phyloP scores from a whole-genome alignment of 2,888 invertebrate species.

The Dynastes tityus region DNA sequence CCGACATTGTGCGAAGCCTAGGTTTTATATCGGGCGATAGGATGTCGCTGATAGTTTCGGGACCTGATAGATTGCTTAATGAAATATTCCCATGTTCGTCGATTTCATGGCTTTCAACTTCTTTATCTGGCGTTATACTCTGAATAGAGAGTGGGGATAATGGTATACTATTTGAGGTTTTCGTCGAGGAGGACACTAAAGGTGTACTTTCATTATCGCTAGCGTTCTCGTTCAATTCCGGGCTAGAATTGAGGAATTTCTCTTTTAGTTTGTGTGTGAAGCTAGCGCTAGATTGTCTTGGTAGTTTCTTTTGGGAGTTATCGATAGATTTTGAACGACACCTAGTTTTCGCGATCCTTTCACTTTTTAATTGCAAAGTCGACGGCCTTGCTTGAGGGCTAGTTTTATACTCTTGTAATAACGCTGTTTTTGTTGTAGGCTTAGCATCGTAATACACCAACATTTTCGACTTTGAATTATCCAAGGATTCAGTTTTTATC shows the following conservation, averaged over 20 bases:
- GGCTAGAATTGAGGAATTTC: slow-evolving; percentile 67
- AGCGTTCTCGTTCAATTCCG: slow-evolving; percentile 61
- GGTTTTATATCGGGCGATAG: slow-evolving; percentile 36
- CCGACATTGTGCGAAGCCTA: slow-evolving; percentile 62
- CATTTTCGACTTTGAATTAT: slow-evolving; percentile 42
- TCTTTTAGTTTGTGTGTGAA: slow-evolving; percentile 66
- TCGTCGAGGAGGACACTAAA: slow-evolving; percentile 67
- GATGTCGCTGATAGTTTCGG: slow-evolving; percentile 21
- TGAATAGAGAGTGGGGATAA: slow-evolving; percentile 57
- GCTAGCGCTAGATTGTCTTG: slow-evolving; percentile 62
- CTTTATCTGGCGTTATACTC: slow-evolving; percentile 47
- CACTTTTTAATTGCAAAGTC: slow-evolving; percentile 62
- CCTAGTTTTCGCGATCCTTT: slow-evolving; percentile 59
- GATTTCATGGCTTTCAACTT: slow-evolving; percentile 58
- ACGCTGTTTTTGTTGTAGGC: slow-evolving; percentile 55
- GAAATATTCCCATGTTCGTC: slow-evolving; percentile 45
- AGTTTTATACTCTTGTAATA: slow-evolving; percentile 59
- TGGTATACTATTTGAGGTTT: slow-evolving; percentile 62
- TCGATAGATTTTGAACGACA: slow-evolving; percentile 67
- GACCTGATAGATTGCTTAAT: slow-evolving; percentile 33
- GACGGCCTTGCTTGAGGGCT: slow-evolving; percentile 61
- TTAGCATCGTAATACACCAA: slow-evolving; percentile 56
- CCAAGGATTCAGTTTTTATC: slow-evolving; percentile 62
- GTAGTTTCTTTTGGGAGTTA: slow-evolving; percentile 58
- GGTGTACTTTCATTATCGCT: slow-evolving; percentile 82